Conservation (phyloP, 2,797 vertebrate genomes). For the Hoplostethus atlanticus region DNA sequence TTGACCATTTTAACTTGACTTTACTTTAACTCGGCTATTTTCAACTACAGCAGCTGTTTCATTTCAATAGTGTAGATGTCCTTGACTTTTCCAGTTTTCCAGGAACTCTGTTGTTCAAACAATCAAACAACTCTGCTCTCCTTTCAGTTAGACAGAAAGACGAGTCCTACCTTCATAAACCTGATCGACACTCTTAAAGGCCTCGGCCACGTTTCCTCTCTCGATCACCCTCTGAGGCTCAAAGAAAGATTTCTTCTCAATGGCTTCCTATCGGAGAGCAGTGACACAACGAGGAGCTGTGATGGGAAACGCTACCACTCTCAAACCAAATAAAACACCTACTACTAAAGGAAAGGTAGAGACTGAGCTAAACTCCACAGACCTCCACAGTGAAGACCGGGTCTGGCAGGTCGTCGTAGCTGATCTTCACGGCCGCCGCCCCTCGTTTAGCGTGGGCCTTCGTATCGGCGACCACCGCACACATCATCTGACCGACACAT, state of each 20-base stretch:
- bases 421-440: constrained; percentile 74
- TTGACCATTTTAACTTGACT: too few species aligned
- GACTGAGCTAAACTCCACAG: not conserved
- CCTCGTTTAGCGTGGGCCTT: constrained; percentile 77
- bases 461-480: constrained; percentile 80
- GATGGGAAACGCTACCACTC: not conserved
- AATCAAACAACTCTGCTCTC: too few species aligned
- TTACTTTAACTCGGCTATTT: too few species aligned
- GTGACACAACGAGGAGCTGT: not conserved
- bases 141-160: not conserved
- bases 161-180: constrained; percentile 75
- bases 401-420: constrained; percentile 79
- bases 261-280: constrained; percentile 76
- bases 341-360: not conserved
- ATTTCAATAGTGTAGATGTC: too few species aligned
- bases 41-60: too few species aligned
- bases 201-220: constrained; percentile 75
- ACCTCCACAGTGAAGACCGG: constrained; percentile 82
- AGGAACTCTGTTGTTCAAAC: too few species aligned
- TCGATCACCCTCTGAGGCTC: constrained; percentile 68
- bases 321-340: not conserved
- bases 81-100: too few species aligned
- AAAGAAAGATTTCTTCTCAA: constrained; percentile 79
- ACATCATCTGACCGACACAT: constrained; percentile 83
- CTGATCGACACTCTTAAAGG: constrained; percentile 71